A percentile compares a stretch with the other conserved stretches of the same genome.
Conservation (phyloP, 2,888 invertebrate species). For the Athetis lepigone region DNA sequence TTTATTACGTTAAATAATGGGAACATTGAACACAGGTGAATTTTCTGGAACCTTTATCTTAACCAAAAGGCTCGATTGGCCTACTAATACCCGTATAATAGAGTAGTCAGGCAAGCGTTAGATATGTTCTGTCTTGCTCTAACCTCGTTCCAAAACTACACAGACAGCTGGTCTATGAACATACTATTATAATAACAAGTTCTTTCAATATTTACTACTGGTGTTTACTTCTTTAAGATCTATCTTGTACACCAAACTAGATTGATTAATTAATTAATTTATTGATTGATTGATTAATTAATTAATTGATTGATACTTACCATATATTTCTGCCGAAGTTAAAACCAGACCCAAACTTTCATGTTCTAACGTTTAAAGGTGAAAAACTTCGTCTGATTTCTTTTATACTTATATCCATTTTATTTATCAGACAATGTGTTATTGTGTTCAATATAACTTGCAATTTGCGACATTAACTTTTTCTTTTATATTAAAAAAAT, state of each 20-base stretch:
- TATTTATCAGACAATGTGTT: slow-evolving; percentile 32
- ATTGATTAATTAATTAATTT: too few species aligned
- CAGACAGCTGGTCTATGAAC: slow-evolving; percentile 1
- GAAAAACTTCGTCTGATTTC: slow-evolving; percentile 28
- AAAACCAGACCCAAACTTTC: slow-evolving; percentile 8
- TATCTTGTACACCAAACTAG: too few species aligned
- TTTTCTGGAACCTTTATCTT: too few species aligned
- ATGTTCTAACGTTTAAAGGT: slow-evolving; percentile 19
- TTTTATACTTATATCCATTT: slow-evolving; percentile 33
- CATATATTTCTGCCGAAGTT: slow-evolving; percentile 7
- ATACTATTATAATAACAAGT: slow-evolving; percentile 11
- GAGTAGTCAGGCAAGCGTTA: neutral
- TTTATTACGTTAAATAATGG: too few species aligned
- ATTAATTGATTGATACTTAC: too few species aligned
- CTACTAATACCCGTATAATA: too few species aligned
- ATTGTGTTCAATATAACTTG: slow-evolving; percentile 41
- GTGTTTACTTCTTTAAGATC: slow-evolving; percentile 21
- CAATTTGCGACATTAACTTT: slow-evolving; percentile 22
- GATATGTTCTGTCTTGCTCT: neutral
- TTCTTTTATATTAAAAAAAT: slow-evolving; percentile 28
- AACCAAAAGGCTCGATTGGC: neutral
- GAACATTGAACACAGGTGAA: too few species aligned
- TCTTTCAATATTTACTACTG: slow-evolving; percentile 19
- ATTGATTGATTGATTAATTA: too few species aligned
- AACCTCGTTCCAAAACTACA: neutral